A percentile compares a stretch with the other conserved stretches of the same genome.
These are phyloP conservation scores for Cerceris rybyensis DNA, from an alignment of 2,888 invertebrate species.

Conservation along the genomic window DNA sequence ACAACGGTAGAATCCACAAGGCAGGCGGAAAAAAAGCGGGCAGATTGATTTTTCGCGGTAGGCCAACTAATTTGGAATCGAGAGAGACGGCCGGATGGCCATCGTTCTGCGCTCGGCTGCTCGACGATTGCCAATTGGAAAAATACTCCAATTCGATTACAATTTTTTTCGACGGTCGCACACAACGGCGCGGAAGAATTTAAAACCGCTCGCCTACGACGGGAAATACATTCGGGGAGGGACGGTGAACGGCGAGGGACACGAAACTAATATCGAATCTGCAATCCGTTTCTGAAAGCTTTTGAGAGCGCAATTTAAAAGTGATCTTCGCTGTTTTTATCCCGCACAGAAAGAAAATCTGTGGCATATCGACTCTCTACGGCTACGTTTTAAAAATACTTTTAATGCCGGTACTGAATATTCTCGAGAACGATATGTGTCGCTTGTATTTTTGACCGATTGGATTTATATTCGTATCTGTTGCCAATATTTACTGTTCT, in stretches of 20 bases:
- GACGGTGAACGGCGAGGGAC: constrained; percentile 45
- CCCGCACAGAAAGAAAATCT: constrained; percentile 61
- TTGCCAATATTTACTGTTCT: too few relatives aligned
- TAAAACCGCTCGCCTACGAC: constrained; percentile 58
- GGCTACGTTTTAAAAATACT: constrained; percentile 27
- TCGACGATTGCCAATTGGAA: constrained; percentile 72
- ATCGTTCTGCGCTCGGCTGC: constrained; percentile 58
- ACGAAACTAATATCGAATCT: constrained; percentile 63
- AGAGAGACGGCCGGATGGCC: constrained; percentile 52
- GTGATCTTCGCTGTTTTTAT: constrained; percentile 63
- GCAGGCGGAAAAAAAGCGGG: constrained; percentile 67
- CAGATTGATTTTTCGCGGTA: constrained; percentile 80
- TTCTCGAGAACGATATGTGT: background rate
- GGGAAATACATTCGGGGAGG: constrained; percentile 44
- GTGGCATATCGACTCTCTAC: constrained; percentile 2
- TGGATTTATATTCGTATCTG: too few relatives aligned
- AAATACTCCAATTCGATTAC: constrained; percentile 74
- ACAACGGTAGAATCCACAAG: constrained; percentile 58
- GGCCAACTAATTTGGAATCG: constrained; percentile 72
- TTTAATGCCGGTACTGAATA: background rate
- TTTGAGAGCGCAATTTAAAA: constrained; percentile 65
- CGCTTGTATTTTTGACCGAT: background rate
- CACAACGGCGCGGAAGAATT: constrained; percentile 62
- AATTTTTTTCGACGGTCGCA: constrained; percentile 65
- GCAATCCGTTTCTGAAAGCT: constrained; percentile 63